Evolutionary conservation across 2,797 vertebrate species (phyloP).

Genomic region (Thripadectes ignobilis): DNA sequence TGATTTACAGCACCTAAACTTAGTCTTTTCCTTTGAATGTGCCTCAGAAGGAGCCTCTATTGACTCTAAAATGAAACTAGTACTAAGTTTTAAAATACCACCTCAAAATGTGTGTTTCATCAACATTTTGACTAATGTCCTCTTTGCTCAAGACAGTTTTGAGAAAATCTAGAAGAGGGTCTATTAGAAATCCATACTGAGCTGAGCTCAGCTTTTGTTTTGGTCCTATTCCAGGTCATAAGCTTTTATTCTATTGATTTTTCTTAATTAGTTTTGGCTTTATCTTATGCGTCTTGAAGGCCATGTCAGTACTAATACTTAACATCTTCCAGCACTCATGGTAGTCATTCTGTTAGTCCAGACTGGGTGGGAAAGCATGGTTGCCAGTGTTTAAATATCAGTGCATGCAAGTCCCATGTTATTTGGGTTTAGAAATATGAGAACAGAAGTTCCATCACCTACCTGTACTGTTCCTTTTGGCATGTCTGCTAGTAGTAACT

Average conservation of each 20-base stretch:
- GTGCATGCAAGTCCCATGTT: neutral
- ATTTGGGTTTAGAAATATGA: neutral
- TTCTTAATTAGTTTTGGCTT: slow-evolving; percentile 26
- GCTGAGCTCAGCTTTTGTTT: neutral
- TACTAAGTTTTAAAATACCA: neutral
- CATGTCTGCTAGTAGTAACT: neutral
- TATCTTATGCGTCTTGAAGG: neutral
- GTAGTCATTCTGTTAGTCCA: neutral
- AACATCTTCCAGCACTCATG: neutral
- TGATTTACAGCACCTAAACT: neutral
- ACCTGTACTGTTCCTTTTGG: neutral
- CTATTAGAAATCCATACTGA: neutral
- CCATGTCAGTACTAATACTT: neutral
- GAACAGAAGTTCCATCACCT: neutral
- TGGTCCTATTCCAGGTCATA: neutral
- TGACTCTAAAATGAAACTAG: neutral
- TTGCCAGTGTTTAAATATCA: neutral
- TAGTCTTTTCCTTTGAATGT: neutral
- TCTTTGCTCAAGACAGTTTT: neutral
- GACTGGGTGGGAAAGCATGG: neutral
- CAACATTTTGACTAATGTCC: neutral
- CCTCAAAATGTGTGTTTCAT: neutral
- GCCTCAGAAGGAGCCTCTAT: neutral
- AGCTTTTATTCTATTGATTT: slow-evolving; percentile 16
- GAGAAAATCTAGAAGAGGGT: neutral